Conservation (phyloP, 2,797 vertebrate genomes). For the Karalla daura region DNA sequence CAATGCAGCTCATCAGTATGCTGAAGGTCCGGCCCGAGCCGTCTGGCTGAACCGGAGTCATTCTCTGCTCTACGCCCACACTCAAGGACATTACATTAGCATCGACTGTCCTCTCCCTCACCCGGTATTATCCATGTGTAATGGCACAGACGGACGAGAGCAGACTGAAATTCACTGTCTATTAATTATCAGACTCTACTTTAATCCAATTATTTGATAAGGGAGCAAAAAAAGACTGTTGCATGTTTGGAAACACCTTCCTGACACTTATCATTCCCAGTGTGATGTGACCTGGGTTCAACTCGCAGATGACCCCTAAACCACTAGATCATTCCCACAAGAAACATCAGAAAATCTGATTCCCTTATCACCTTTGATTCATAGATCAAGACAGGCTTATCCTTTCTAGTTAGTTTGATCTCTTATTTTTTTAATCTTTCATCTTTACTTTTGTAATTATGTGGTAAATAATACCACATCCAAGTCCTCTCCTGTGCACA, state of each 20-base stretch:
- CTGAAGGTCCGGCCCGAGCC: slow-evolving; percentile 27
- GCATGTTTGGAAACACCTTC: neutral
- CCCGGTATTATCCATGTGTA: slow-evolving; percentile 18
- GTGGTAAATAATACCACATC: too few species aligned
- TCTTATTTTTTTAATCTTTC: too few species aligned
- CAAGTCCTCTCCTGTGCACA: too few species aligned
- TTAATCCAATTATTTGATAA: neutral
- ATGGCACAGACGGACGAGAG: neutral
- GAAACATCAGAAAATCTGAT: too few species aligned
- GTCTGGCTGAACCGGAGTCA: slow-evolving; percentile 43
- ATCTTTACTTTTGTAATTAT: too few species aligned
- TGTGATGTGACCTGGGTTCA: too few species aligned
- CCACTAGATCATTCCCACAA: too few species aligned
- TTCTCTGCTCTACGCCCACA: slow-evolving; percentile 21
- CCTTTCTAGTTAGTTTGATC: too few species aligned
- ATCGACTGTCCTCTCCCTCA: slow-evolving; percentile 53
- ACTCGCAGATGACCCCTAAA: too few species aligned
- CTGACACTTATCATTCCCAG: neutral
- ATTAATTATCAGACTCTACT: neutral
- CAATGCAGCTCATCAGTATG: slow-evolving; percentile 64
- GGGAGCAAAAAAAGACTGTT: neutral
- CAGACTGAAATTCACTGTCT: neutral
- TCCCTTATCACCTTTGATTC: too few species aligned
- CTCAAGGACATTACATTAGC: slow-evolving; percentile 69
- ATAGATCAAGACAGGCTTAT: too few species aligned